Percentiles rank a stretch among this genome's conserved stretches.
Conservation (phyloP, 1,140 invertebrate species). For the Hypothenemus hampei region DNA sequence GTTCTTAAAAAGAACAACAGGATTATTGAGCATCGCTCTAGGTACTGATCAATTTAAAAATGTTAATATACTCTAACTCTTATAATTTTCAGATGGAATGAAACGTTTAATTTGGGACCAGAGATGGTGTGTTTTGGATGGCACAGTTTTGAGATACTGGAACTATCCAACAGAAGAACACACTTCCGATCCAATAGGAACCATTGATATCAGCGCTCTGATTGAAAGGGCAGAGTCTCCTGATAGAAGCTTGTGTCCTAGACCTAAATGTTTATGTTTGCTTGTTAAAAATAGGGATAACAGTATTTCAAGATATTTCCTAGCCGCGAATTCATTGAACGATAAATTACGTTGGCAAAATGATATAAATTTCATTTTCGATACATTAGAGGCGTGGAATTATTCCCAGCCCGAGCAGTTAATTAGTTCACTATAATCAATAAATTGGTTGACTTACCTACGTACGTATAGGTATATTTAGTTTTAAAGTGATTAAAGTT, state of each 20-base stretch:
- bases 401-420: no score
- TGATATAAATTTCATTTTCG: slow-evolving; percentile 44
- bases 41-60: slow-evolving; percentile 6
- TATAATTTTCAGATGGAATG: slow-evolving; percentile 21
- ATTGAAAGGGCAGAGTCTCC: slow-evolving; percentile 32
- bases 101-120: slow-evolving; percentile 43
- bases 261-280: slow-evolving; percentile 43
- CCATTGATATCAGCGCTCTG: slow-evolving; percentile 44
- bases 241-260: slow-evolving; percentile 43
- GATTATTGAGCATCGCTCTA: slow-evolving; percentile 45
- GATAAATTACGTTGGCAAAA: slow-evolving; percentile 44
- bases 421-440: no score
- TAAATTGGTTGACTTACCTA: no score
- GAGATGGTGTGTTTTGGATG: slow-evolving; percentile 45
- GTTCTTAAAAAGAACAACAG: slow-evolving; percentile 35
- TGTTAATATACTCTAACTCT: not conserved
- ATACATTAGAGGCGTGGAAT: slow-evolving; percentile 12
- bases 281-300: slow-evolving; percentile 28
- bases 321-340: slow-evolving; percentile 41
- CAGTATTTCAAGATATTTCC: slow-evolving; percentile 31
- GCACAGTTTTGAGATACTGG: slow-evolving; percentile 44
- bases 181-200: slow-evolving; percentile 32
- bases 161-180: slow-evolving; percentile 46
- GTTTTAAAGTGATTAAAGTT: no score
- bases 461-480: no score